phyloP scores from a whole-genome alignment of 2,888 invertebrate genomes.

The Euplagia quadripunctaria region DNA sequence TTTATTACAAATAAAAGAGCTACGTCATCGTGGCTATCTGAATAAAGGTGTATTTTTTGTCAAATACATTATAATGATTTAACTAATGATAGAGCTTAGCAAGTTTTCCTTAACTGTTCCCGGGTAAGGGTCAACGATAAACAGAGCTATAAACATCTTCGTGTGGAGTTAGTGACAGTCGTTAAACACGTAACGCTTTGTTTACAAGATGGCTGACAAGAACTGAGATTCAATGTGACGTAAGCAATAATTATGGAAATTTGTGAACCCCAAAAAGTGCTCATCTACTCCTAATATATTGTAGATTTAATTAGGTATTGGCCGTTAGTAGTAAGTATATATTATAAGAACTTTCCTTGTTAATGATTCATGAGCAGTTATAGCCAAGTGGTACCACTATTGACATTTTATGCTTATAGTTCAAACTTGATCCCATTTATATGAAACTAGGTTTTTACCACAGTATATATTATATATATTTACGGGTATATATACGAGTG shows the following conservation, averaged over 20 bases:
- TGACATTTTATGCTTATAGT: background rate
- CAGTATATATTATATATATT: background rate
- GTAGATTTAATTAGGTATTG: background rate
- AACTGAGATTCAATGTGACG: slow-evolving; percentile 9
- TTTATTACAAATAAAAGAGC: background rate
- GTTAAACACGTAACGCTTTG: slow-evolving; percentile 19
- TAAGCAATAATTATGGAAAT: background rate
- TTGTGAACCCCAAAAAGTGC: background rate
- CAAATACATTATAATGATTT: slow-evolving; percentile 6
- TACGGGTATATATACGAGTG: no score
- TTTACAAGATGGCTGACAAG: slow-evolving; percentile 3
- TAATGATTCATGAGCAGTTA: background rate
- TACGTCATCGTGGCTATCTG: background rate
- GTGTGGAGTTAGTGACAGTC: slow-evolving; percentile 22
- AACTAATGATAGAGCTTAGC: slow-evolving; percentile 32
- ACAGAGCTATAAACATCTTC: slow-evolving; percentile 42
- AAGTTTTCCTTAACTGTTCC: slow-evolving; percentile 43
- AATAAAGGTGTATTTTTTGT: background rate
- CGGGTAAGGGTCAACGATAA: slow-evolving; percentile 36
- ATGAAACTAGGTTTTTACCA: background rate
- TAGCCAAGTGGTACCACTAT: background rate
- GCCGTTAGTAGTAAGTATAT: no score
- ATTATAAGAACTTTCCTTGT: no score
- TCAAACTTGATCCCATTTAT: background rate
- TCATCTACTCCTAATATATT: background rate